Evolutionary conservation across 2,113 vertebrate species (phyloP).

Genomic region (Typhlomys cinereus): DNA sequence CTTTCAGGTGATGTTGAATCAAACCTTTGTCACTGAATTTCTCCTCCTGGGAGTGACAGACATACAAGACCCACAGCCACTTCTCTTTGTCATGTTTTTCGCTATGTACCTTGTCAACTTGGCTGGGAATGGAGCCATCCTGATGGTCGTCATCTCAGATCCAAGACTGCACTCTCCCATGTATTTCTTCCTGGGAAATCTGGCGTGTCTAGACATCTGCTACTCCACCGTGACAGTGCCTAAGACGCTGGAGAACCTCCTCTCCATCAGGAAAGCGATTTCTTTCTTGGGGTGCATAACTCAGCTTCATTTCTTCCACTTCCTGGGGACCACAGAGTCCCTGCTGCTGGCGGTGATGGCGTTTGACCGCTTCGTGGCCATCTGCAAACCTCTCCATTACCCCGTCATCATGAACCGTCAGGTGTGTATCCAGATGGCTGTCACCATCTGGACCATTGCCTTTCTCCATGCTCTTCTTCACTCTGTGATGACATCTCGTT

Average conservation of each 20-base stretch:
- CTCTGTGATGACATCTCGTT: constrained; percentile 29
- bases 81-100: constrained; percentile 55
- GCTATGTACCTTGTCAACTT: not conserved
- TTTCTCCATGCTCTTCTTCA: constrained; percentile 67
- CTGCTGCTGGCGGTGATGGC: constrained; percentile 62
- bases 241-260: constrained; percentile 61
- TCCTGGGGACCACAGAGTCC: constrained; percentile 33
- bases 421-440: not conserved
- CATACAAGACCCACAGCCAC: not conserved
- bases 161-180: constrained; percentile 58
- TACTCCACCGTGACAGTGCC: constrained; percentile 48
- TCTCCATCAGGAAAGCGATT: constrained; percentile 31
- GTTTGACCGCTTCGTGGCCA: constrained; percentile 54
- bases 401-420: constrained; percentile 35
- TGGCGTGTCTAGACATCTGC: constrained; percentile 66
- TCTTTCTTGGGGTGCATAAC: constrained; percentile 58
- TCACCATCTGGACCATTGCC: not conserved
- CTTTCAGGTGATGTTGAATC: constrained; percentile 59
- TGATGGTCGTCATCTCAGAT: not conserved
- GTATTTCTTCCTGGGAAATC: constrained; percentile 72
- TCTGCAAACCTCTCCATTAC: constrained; percentile 57
- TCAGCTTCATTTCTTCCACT: constrained; percentile 68
- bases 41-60: constrained; percentile 61
- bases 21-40: constrained; percentile 54
- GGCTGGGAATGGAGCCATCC: constrained; percentile 39